Conservation (phyloP, 2,113 vertebrate genomes). For the Phyllostomus discolor region DNA sequence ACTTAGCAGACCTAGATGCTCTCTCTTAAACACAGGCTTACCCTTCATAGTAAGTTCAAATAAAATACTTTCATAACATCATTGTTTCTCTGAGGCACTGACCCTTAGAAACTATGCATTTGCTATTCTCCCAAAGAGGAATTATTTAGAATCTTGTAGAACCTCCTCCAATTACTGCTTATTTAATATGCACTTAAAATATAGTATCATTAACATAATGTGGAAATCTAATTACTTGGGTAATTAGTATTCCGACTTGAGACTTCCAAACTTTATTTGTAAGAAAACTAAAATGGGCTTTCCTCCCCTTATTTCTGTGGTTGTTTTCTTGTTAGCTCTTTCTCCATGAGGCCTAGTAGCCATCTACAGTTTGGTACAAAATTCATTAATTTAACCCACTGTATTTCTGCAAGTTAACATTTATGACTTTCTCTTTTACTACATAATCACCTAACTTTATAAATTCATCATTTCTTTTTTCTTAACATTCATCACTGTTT, state of each 20-base stretch:
- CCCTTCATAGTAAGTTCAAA: not conserved
- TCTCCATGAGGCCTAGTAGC: not conserved
- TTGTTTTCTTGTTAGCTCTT: not conserved
- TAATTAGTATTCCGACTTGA: not conserved
- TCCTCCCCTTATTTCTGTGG: not conserved
- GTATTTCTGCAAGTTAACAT: not conserved
- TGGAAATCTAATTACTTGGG: not conserved
- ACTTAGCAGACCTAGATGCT: not conserved
- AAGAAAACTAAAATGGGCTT: not conserved
- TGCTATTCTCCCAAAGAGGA: not conserved
- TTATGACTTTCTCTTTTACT: not conserved
- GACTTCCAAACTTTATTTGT: not conserved
- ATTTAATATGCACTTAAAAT: not conserved
- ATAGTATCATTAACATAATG: not conserved
- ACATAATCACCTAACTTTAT: not conserved
- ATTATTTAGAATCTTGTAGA: not conserved
- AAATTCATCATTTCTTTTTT: not conserved
- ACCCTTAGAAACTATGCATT: not conserved
- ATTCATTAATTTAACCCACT: not conserved
- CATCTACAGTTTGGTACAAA: not conserved
- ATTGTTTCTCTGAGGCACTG: not conserved
- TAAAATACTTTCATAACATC: not conserved
- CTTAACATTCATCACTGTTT: not conserved
- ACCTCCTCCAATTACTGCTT: not conserved
- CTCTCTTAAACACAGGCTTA: not conserved